Evolutionary conservation across 2,888 invertebrate species (phyloP).

Genomic region (Drosophila mimica): DNA sequence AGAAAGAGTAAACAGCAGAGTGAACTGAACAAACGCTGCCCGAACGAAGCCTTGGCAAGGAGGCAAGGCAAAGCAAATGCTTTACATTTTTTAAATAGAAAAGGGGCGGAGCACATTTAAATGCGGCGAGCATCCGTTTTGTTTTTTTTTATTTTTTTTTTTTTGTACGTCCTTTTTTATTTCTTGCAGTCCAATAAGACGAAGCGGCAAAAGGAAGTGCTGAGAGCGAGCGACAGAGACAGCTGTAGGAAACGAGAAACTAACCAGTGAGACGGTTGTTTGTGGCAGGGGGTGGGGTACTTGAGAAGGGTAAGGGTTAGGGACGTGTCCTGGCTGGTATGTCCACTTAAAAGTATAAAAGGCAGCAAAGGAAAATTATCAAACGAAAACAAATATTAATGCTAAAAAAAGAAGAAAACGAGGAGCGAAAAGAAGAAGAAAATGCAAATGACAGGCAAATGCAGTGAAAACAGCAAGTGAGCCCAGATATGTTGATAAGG

Average conservation of each 20-base stretch:
- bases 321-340: constrained; percentile 30
- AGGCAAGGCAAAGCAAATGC: constrained; percentile 57
- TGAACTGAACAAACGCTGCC: constrained; percentile 16
- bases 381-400: constrained; percentile 82
- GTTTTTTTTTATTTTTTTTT: constrained; percentile 33
- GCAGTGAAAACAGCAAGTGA: constrained; percentile 22
- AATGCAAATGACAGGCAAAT: constrained; percentile 73
- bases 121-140: constrained; percentile 58
- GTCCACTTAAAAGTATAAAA: constrained; percentile 78
- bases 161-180: constrained; percentile 37
- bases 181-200: constrained; percentile 79
- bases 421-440: constrained; percentile 46
- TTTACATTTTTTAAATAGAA: constrained; percentile 81
- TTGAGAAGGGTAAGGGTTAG: not conserved
- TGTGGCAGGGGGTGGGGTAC: not conserved
- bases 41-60: constrained; percentile 16
- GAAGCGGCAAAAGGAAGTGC: constrained; percentile 58
- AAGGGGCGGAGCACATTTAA: constrained; percentile 83
- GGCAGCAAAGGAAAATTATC: constrained; percentile 79
- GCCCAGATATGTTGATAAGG: not conserved
- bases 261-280: constrained; percentile 29
- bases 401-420: constrained; percentile 36
- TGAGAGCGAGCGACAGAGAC: constrained; percentile 43
- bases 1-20: constrained; percentile 68
- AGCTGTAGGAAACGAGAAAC: constrained; percentile 43